Percentiles rank a stretch among this genome's conserved stretches.
Conservation (phyloP, 2,888 invertebrate genomes). For the Xylota segnis region DNA sequence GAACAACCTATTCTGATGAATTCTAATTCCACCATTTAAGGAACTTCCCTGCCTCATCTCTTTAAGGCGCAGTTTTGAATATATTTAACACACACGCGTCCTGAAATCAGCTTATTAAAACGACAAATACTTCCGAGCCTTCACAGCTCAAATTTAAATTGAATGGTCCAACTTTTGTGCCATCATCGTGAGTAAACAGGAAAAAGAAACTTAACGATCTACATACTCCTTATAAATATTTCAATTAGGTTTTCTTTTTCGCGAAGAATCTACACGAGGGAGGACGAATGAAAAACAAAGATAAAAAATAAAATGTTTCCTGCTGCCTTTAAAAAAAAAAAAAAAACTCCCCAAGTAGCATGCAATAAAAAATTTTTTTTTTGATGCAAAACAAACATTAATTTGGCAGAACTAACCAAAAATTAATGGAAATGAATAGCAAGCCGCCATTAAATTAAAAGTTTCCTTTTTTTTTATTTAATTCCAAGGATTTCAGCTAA, state of each 20-base stretch:
- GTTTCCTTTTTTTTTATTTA: not conserved
- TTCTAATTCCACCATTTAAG: too few species aligned
- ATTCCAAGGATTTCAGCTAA: conserved; percentile 45
- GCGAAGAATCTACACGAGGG: not conserved
- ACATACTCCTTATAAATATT: not conserved
- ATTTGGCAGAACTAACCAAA: not conserved
- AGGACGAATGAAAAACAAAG: not conserved
- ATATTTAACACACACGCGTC: too few species aligned
- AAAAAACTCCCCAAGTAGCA: not conserved
- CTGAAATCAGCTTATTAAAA: too few species aligned
- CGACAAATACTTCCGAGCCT: too few species aligned
- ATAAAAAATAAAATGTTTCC: not conserved
- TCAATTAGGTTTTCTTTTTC: not conserved
- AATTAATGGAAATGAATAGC: conserved; percentile 5
- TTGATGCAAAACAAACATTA: not conserved
- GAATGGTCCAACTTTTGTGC: too few species aligned
- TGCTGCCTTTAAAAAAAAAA: too few species aligned
- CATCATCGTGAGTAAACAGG: not conserved
- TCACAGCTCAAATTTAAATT: too few species aligned
- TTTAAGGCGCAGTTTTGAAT: too few species aligned
- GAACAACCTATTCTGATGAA: too few species aligned
- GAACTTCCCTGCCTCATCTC: too few species aligned
- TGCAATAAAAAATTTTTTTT: not conserved
- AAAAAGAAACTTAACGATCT: not conserved
- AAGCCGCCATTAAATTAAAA: conserved; percentile 32